Evolutionary conservation across 2,797 vertebrate genomes (phyloP), one percentile per base, ranked within the genome.

Genomic region (Cirrhinus mrigala): DNA sequence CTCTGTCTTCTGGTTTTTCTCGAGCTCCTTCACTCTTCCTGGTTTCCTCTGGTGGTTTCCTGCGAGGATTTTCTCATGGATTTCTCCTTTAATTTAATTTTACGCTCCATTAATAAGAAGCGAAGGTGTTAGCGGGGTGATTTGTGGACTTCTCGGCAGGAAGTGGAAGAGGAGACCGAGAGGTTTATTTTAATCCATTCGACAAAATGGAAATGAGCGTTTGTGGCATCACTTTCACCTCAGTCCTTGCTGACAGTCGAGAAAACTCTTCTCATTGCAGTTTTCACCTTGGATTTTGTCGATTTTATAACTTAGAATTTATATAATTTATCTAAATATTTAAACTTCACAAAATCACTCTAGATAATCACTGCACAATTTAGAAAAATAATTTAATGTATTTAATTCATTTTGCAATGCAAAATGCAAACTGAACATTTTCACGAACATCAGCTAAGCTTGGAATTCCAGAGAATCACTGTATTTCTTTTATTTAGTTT

Each of bases 21-120:
- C 3, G 3, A 22, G 58, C 44, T 29, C 9, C 40, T 40, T 69
- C 20, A n/a, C 58, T 29, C 62, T 52, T 27, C 60, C 58, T 78
- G 44, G 52, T 37, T 33, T 48, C 12, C 58, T 44, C 48, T 44
- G 14, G 20, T 50, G 15, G 66, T 85, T 87, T 82, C 74, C 62
- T 88, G 68, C 44, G 18, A 87, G 48, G 40, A 52, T 50, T 83
- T 69, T 80, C 80, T 88, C 68, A 29, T 20, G 27, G 69, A 56
- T 68, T 81, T 79, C 80, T 78, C 48, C 81, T 85, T 76, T 86
- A 81, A 88, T 88, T 86, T 62, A 86, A 88, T 88, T 80, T 88
- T 84, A 73, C 84, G 77, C 84, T 83, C 84, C 81, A 86, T 88
- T 88, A 84, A 84, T 75, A 76, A 58, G 46, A 46, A 60, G 69